These are phyloP conservation scores for Pyrocoelia pectoralis DNA, from an alignment of 2,888 invertebrate species.

Conservation along the genomic window DNA sequence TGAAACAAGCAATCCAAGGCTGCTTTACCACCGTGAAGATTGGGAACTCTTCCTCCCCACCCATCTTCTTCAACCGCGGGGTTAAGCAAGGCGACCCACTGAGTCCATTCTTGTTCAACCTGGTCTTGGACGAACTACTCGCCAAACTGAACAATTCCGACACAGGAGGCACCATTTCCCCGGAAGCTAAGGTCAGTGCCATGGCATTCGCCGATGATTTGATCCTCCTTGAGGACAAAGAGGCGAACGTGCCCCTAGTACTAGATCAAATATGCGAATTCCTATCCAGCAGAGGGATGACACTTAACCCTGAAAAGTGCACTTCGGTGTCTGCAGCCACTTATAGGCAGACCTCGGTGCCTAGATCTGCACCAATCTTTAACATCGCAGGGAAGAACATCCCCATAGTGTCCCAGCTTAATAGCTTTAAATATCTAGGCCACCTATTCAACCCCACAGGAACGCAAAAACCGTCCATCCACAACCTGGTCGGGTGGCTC, in stretches of 20 bases:
- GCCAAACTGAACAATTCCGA: too few species aligned
- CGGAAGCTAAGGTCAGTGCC: too few species aligned
- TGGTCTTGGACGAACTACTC: too few species aligned
- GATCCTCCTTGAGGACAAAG: constrained; percentile 49
- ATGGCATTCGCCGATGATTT: constrained; percentile 56
- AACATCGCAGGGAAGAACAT: neutral
- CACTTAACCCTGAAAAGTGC: constrained; percentile 36
- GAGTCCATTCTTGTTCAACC: too few species aligned
- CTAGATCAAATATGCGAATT: constrained; percentile 25
- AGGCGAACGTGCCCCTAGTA: constrained; percentile 47
- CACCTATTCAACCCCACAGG: constrained; percentile 45
- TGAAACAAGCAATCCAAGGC: too few species aligned
- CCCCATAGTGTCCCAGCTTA: neutral
- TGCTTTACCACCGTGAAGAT: too few species aligned
- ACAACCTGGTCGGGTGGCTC: constrained; percentile 39
- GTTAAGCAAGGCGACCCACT: too few species aligned
- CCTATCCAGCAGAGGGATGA: constrained; percentile 40
- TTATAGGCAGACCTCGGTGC: constrained; percentile 17
- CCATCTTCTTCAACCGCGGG: too few species aligned
- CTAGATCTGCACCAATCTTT: constrained; percentile 13
- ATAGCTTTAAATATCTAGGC: constrained; percentile 44
- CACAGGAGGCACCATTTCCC: too few species aligned
- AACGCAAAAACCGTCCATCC: constrained; percentile 16
- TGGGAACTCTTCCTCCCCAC: too few species aligned
- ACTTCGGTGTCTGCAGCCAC: constrained; percentile 19